phyloP scores from a whole-genome alignment of 2,888 invertebrate genomes.

The Flabesymbios commensalis region DNA sequence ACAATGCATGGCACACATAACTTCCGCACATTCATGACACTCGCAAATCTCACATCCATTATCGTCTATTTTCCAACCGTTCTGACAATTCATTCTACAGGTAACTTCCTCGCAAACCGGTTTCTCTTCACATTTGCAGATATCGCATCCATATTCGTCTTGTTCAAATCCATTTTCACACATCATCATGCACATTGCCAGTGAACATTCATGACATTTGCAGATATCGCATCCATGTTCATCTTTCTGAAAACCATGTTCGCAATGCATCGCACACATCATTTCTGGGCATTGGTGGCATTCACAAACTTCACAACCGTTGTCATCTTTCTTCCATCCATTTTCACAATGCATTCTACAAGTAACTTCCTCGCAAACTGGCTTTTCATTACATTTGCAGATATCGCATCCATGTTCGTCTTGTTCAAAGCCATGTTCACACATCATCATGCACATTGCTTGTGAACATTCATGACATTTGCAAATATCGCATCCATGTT shows the following conservation, averaged over 20 bases:
- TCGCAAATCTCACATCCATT: constrained; percentile 13
- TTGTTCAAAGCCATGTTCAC: constrained; percentile 4
- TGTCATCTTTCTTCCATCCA: constrained; percentile 7
- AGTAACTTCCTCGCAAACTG: neutral
- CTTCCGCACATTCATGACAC: constrained; percentile 4
- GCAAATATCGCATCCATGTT: constrained; percentile 10
- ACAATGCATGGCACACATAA: constrained; percentile 9
- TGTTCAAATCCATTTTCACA: constrained; percentile 17
- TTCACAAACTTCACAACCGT: constrained; percentile 5
- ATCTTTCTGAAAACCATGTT: constrained; percentile 14
- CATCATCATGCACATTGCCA: constrained; percentile 1
- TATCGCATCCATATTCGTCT: constrained; percentile 15
- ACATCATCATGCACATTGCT: constrained; percentile 9
- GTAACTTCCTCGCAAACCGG: neutral
- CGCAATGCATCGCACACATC: neutral
- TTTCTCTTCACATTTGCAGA: neutral
- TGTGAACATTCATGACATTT: constrained; percentile 8
- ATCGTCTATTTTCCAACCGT: constrained; percentile 12
- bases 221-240: constrained; percentile 20
- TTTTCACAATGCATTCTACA: constrained; percentile 11
- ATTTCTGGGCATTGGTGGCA: neutral
- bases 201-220: constrained; percentile 8
- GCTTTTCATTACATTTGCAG: constrained; percentile 3
- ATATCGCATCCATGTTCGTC: constrained; percentile 12
- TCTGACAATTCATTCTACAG: constrained; percentile 12